phyloP scores from a whole-genome alignment of 2,113 vertebrate species.

The Hassar affinis region DNA sequence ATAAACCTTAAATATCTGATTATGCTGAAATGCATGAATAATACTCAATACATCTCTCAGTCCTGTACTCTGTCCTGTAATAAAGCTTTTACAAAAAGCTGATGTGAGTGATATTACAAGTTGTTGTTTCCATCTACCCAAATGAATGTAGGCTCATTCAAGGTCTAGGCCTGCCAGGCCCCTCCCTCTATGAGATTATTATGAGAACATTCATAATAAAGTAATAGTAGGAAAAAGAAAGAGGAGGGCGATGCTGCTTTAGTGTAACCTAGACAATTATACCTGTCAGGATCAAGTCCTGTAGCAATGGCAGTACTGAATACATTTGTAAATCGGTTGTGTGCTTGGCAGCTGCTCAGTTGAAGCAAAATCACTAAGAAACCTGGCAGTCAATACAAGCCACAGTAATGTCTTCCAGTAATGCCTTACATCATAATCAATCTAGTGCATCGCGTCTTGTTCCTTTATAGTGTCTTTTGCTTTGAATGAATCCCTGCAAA shows the following conservation, averaged over 20 bases:
- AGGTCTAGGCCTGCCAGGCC: background rate
- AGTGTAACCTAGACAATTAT: background rate
- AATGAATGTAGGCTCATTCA: too few relatives aligned
- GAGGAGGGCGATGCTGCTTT: background rate
- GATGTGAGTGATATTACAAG: background rate
- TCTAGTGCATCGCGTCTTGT: background rate
- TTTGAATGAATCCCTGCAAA: background rate
- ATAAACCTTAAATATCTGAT: too few relatives aligned
- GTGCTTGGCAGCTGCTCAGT: background rate
- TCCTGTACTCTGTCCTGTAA: background rate
- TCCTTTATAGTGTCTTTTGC: background rate
- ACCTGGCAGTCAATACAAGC: background rate
- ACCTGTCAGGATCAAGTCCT: background rate
- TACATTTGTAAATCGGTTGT: background rate
- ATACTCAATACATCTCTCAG: background rate
- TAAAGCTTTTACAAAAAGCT: background rate
- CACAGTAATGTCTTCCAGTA: background rate
- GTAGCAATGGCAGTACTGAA: background rate
- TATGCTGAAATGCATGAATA: too few relatives aligned
- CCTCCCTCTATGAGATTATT: too few relatives aligned
- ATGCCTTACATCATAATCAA: background rate
- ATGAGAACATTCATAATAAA: background rate
- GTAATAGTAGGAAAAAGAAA: background rate
- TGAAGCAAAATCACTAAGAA: background rate
- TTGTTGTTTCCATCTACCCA: background rate